These are phyloP conservation scores for Hirudinaria manillensis DNA, from an alignment of 2,888 invertebrate species.

Conservation along the genomic window DNA sequence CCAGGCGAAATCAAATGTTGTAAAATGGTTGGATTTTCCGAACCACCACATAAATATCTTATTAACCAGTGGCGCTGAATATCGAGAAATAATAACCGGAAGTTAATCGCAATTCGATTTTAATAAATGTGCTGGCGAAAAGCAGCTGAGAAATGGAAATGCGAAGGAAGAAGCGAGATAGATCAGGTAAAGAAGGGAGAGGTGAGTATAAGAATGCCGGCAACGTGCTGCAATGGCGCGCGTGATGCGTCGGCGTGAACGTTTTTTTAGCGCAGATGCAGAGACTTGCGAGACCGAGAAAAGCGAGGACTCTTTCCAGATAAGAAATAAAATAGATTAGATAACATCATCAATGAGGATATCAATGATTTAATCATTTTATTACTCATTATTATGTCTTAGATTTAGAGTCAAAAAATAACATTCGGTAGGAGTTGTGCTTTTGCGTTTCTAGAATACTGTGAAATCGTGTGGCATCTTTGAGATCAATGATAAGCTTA, in stretches of 20 bases:
- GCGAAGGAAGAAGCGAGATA: background rate
- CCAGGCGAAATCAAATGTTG: background rate
- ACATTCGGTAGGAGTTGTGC: no score
- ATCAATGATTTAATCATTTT: no score
- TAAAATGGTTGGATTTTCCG: no score
- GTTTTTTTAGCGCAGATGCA: background rate
- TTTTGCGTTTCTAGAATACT: no score
- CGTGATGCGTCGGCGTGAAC: background rate
- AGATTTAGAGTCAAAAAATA: no score
- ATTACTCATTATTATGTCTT: no score
- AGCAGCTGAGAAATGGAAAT: constrained; percentile 3
- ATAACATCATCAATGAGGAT: no score
- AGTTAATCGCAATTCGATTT: background rate
- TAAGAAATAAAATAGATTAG: background rate
- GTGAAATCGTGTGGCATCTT: no score
- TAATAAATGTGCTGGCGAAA: background rate
- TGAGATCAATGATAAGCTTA: no score
- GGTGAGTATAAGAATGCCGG: background rate
- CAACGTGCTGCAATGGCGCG: constrained; percentile 1
- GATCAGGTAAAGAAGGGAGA: background rate
- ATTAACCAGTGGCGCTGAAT: background rate
- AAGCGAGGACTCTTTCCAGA: background rate
- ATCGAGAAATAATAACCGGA: background rate
- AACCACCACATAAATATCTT: background rate
- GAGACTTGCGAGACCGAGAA: background rate